Percentiles rank a stretch among this genome's conserved stretches.
Evolutionary conservation across 2,113 vertebrate genomes (phyloP).

Genomic region (Caloenas nicobarica): DNA sequence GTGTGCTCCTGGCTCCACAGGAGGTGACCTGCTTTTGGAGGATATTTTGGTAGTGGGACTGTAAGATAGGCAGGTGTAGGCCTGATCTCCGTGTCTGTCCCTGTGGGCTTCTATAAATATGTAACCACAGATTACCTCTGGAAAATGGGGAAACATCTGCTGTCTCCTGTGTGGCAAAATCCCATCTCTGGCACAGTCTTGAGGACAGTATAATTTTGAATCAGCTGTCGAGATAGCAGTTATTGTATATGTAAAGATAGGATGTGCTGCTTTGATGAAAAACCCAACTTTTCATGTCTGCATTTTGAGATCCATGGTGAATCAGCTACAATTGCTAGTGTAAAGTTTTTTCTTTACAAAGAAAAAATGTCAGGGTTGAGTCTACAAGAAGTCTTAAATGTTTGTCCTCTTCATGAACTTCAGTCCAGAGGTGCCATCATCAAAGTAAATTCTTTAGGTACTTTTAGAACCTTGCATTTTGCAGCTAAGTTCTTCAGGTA

Average conservation of each 20-base stretch:
- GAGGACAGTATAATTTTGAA: neutral
- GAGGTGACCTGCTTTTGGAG: neutral
- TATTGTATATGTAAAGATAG: neutral
- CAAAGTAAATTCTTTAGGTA: neutral
- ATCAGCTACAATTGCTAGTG: neutral
- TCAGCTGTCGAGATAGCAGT: neutral
- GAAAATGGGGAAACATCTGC: neutral
- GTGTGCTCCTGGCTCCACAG: neutral
- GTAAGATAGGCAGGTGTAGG: neutral
- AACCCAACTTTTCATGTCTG: rapidly evolving
- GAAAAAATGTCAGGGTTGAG: neutral
- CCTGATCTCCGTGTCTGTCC: neutral
- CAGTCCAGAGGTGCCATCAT: neutral
- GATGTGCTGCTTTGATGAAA: neutral
- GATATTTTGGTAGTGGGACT: neutral
- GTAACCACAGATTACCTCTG: neutral
- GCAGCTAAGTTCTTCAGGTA: neutral
- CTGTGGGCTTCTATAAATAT: neutral
- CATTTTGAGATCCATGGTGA: neutral
- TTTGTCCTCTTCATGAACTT: neutral
- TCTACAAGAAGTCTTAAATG: neutral
- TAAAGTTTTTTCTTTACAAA: neutral
- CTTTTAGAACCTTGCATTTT: neutral
- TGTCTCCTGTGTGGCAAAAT: neutral
- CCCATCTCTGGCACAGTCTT: neutral